Base-by-base conservation (phyloP, 2,113 vertebrate species). In the Urocitellus parryii region DNA sequence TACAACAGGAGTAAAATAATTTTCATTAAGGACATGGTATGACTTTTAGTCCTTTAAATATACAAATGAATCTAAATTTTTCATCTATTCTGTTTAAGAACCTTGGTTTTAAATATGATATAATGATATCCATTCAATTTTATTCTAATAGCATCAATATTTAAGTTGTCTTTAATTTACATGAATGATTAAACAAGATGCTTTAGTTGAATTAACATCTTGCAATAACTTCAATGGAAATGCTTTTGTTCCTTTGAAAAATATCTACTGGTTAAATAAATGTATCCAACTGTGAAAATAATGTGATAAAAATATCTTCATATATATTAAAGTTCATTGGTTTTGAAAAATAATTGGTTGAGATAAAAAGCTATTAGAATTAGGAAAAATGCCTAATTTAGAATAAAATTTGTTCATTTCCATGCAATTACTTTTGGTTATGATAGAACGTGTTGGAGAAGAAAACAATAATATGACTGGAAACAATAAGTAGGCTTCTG, bases 311-410 rank as follows among this genome's bases (percentile, higher is more conserved):
- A 97, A 8, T 39, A 97, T 96, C 53, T 97, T 88, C 72, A 90
- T 95, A 51, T 72, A 91, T 78, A 97, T 89, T 94, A 74, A 93
- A 97, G 34, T 18, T 14, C 80, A 88, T 95, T 97, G 48, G n/a
- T 96, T 98, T 97, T 96, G 48, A 97, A 98, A 98, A 96, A 95
- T 91, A 97, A 95, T 97, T 98, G n/a, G 27, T 4, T 96, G 27
- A 74, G 61, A 95, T 90, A 92, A 97, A 95, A 94, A 98, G 9
- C 25, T 90, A 88, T 94, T 95, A 2, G 48, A 98, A 98, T 98
- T 95, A 94, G 39, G 39, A 95, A 96, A 98, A 97, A 93, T 63
- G 22, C 68, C 10, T 29, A 97, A 67, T 83, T 94, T 96, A 83
- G 83, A 94, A 96, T 87, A 92, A 95, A 98, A 96, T 73, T 20